A percentile compares a stretch with the other conserved stretches of the same genome.
These are phyloP conservation scores for Buceros bicornis DNA, from an alignment of 2,797 vertebrate species.

Conservation along the genomic window DNA sequence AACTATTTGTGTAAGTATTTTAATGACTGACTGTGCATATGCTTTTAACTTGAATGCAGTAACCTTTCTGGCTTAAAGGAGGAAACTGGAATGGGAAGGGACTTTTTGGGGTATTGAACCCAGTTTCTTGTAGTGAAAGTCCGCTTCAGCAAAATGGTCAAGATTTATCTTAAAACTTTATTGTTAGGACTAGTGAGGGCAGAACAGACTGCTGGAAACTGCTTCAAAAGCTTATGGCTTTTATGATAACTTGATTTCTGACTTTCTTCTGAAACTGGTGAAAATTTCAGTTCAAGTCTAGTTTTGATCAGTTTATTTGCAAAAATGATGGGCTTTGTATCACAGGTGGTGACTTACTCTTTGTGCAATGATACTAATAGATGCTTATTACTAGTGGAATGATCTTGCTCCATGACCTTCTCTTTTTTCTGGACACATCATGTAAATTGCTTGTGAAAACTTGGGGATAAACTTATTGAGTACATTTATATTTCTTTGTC, in stretches of 20 bases:
- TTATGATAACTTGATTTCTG: neutral
- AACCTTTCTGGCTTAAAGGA: neutral
- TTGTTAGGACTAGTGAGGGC: neutral
- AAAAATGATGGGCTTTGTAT: neutral
- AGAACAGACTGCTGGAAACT: neutral
- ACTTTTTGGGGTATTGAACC: neutral
- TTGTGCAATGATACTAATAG: neutral
- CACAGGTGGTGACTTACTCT: neutral
- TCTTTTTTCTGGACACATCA: neutral
- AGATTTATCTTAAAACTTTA: neutral
- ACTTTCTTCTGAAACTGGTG: neutral
- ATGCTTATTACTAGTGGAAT: neutral
- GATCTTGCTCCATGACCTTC: neutral
- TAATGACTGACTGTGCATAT: neutral
- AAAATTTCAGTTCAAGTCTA: neutral
- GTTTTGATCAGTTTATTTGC: neutral
- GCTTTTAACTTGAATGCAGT: constrained; percentile 6
- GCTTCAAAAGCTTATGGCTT: neutral
- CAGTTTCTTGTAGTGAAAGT: neutral
- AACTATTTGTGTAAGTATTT: constrained; percentile 41
- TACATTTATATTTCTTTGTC: neutral
- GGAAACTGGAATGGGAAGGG: neutral
- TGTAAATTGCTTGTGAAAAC: neutral
- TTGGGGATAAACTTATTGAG: neutral
- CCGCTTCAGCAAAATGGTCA: neutral